Evolutionary conservation across 64 coral and sea anemone species (phyloP).

Genomic region (Pocillopora verrucosa): DNA sequence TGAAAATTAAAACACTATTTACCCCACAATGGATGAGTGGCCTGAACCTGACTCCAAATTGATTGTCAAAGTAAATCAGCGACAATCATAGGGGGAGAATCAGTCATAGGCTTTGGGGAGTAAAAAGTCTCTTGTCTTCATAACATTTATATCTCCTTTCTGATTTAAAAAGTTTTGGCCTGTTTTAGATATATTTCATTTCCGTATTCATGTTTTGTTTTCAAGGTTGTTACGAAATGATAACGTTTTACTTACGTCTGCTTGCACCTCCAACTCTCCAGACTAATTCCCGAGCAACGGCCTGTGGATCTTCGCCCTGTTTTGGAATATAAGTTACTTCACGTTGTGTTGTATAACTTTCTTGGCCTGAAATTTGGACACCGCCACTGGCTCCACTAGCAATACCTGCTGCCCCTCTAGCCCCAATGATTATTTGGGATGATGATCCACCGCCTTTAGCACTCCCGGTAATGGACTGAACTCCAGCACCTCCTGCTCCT

Average conservation of each 20-base stretch:
- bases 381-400: background rate
- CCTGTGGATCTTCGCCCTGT: slow-evolving; percentile 38
- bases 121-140: no score
- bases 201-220: no score
- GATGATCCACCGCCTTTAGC: background rate
- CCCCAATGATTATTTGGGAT: background rate
- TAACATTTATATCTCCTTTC: no score
- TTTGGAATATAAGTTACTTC: slow-evolving; percentile 47
- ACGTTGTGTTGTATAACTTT: background rate
- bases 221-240: no score
- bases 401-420: background rate
- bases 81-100: no score
- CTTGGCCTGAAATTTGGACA: background rate
- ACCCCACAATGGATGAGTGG: no score
- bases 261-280: slow-evolving; percentile 50
- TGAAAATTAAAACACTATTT: no score
- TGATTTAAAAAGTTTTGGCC: no score
- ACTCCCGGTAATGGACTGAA: background rate
- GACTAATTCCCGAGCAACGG: slow-evolving; percentile 22
- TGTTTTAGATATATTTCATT: no score
- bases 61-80: no score
- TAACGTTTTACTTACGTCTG: slow-evolving; percentile 32
- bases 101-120: no score
- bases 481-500: background rate
- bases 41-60: no score